Percentiles rank a stretch among this genome's conserved stretches.
Conservation (phyloP, 1,140 invertebrate genomes). For the Procambarus clarkii region DNA sequence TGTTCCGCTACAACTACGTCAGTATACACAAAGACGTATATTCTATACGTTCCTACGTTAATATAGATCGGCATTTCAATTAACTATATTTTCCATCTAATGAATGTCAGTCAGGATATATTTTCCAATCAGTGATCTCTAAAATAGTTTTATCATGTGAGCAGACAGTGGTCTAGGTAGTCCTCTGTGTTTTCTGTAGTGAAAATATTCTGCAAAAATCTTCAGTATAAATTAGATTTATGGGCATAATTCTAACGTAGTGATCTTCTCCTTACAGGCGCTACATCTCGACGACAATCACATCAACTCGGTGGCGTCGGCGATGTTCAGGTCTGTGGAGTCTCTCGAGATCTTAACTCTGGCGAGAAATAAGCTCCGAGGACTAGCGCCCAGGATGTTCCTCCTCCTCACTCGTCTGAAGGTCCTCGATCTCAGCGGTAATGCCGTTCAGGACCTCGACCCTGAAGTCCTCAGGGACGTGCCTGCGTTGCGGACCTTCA, state of each 20-base stretch:
- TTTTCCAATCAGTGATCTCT: no score
- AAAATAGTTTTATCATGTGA: no score
- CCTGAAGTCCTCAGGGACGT: slow-evolving; percentile 87
- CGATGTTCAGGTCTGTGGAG: slow-evolving; percentile 83
- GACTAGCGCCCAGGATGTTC: slow-evolving; percentile 83
- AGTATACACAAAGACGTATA: no score
- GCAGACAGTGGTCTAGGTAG: no score
- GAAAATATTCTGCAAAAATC: no score
- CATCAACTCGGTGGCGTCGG: slow-evolving; percentile 80
- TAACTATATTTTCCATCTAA: no score
- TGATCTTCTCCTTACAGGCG: slow-evolving; percentile 55
- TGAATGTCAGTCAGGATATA: no score
- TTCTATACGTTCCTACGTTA: no score
- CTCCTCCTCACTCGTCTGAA: slow-evolving; percentile 82
- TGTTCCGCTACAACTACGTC: no score
- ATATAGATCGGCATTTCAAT: no score
- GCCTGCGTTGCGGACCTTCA: slow-evolving; percentile 80
- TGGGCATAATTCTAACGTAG: background rate
- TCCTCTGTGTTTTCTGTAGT: no score
- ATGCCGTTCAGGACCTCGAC: slow-evolving; percentile 83
- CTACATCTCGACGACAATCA: slow-evolving; percentile 78
- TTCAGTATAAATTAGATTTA: no score
- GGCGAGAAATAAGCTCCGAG: slow-evolving; percentile 83
- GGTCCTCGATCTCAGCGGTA: slow-evolving; percentile 84
- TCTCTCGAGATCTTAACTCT: slow-evolving; percentile 82